A percentile compares a stretch with the other conserved stretches of the same genome.
Conservation (phyloP, 2,113 vertebrate genomes). For the Charina bottae region DNA sequence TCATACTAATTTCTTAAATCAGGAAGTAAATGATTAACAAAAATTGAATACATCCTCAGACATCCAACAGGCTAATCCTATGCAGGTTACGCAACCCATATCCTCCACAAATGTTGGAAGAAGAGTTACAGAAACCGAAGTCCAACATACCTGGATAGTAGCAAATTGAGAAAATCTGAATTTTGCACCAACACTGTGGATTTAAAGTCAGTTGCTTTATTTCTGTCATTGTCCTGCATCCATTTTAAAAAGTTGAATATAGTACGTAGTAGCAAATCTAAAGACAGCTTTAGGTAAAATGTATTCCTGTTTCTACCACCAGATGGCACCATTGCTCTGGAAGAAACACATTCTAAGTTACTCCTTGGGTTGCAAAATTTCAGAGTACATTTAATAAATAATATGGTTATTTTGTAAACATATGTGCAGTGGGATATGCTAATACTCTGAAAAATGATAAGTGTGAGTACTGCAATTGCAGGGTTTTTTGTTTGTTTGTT, state of each 20-base stretch:
- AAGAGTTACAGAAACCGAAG: background rate
- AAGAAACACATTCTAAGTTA: background rate
- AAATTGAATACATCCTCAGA: background rate
- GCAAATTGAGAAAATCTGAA: background rate
- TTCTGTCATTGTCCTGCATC: background rate
- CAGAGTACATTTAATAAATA: background rate
- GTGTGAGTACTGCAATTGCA: background rate
- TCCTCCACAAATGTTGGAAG: background rate
- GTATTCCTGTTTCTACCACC: conserved; percentile 22
- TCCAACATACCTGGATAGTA: background rate
- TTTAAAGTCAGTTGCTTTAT: background rate
- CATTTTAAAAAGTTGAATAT: background rate
- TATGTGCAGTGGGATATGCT: background rate
- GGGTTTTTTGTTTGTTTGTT: background rate
- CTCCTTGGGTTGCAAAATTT: background rate
- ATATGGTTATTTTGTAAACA: background rate
- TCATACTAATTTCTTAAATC: background rate
- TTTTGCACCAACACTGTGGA: background rate
- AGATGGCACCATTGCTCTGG: conserved; percentile 47
- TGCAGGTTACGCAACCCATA: background rate
- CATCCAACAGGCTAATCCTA: background rate
- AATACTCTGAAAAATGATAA: background rate
- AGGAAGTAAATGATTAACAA: background rate
- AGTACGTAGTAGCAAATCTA: background rate
- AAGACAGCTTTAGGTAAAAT: background rate